Base-by-base conservation (phyloP, 1,140 invertebrate species). In the Cryptotermes secundus region DNA sequence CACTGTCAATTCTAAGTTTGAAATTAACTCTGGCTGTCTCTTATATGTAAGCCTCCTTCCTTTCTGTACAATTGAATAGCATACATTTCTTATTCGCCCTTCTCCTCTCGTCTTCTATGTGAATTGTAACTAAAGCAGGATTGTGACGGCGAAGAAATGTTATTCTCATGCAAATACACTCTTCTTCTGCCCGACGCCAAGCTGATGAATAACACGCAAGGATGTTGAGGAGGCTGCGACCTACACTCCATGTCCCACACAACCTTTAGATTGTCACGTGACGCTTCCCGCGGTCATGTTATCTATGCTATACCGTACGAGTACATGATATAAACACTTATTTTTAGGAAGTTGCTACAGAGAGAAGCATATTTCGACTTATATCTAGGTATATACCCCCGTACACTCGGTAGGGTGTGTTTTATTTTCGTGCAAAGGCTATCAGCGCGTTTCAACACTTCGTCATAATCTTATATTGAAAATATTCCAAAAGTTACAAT, bases 171-270 rank as follows among this genome's bases (percentile, higher is more conserved):
- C 59, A 31, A 72, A 72, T 72, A 4, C 59, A 3, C 59, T 26
- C 59, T 31, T 72, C 59, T 72, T 31, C 26, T n/a, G 45, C 19
- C 45, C 45, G 45, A 49, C 19, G 22, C 22, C 26, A 72, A 9
- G 7, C 26, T n/a, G n/a, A 72, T 31, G 59, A 72, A 72, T 6
- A 72, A 72, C n/a, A n/a, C 9, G 59, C 14, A 19, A 72, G 26
- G 59, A 72, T 72, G 59, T 72, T n/a, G 59, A 72, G n/a, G 59
- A n/a, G 59, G 26, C 59, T 72, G n/a, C 59, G 26, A n/a, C 59
- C 59, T 72, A 72, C 59, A 16, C 59, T 14, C 59, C 3, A 14
- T 72, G 59, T 72, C 59, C 59, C n/a, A 72, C 59, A 72, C 59
- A 72, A 31, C 26, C 59, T 72, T 72, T 2, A 31, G 7, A n/a